Conservation (phyloP, 2,113 vertebrate species). For the Platichthys flesus region DNA sequence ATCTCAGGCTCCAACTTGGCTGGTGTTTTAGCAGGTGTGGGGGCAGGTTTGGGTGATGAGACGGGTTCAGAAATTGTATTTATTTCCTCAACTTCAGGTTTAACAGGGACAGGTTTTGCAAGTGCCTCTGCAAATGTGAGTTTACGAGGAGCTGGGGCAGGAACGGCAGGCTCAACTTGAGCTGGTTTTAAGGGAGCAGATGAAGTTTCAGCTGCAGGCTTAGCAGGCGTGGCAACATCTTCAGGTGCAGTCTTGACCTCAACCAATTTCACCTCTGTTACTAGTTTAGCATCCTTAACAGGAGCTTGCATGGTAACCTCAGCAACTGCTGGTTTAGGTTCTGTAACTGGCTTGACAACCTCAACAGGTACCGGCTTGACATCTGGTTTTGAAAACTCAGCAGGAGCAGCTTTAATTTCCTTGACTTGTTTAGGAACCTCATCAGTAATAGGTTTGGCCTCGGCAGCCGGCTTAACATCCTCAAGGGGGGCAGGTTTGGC, state of each 20-base stretch:
- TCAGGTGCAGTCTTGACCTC: slow-evolving; percentile 33
- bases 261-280: neutral
- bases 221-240: slow-evolving; percentile 15
- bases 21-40: slow-evolving; percentile 78
- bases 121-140: slow-evolving; percentile 79
- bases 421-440: no score
- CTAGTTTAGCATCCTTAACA: slow-evolving; percentile 4
- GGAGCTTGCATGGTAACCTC: neutral
- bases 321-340: neutral
- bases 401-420: neutral
- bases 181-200: slow-evolving; percentile 27
- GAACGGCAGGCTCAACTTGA: slow-evolving; percentile 38
- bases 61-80: slow-evolving; percentile 42
- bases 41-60: slow-evolving; percentile 66
- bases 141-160: slow-evolving; percentile 73
- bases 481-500: slow-evolving; percentile 1
- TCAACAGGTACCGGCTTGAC: neutral
- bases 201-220: slow-evolving; percentile 20
- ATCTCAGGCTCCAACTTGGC: slow-evolving; percentile 85
- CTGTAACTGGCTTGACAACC: neutral
- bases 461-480: neutral
- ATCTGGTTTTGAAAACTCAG: slow-evolving; percentile 17
- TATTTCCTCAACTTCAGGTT: slow-evolving; percentile 61
- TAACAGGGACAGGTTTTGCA: slow-evolving; percentile 65
- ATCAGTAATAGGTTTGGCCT: neutral